Evolutionary conservation across 2,888 invertebrate species (phyloP).

Genomic region (Rutpela maculata): DNA sequence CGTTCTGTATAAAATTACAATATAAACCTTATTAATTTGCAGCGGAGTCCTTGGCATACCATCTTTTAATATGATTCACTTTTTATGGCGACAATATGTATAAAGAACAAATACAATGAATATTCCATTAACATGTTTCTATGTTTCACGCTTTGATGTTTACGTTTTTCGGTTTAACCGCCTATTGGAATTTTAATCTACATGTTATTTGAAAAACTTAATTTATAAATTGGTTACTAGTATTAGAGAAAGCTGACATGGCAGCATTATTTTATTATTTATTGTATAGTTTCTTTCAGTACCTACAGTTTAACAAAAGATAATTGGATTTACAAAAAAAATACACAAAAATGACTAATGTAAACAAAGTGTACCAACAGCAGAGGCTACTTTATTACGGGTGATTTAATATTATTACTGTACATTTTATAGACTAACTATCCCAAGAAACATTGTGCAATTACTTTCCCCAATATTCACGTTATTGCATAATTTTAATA

Average conservation of each 20-base stretch:
- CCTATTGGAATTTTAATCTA: background rate
- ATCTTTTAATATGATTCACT: conserved; percentile 25
- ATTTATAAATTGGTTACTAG: background rate
- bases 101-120: conserved; percentile 22
- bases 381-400: too few species aligned
- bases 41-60: conserved; percentile 24
- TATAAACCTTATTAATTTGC: conserved; percentile 14
- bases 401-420: too few species aligned
- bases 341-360: too few species aligned
- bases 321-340: too few species aligned
- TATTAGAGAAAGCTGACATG: background rate
- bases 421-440: too few species aligned
- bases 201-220: background rate
- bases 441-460: too few species aligned
- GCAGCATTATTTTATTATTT: background rate
- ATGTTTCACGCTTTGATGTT: background rate
- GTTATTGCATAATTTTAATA: too few species aligned
- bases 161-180: background rate
- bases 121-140: background rate
- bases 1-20: conserved; percentile 22
- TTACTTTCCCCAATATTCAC: too few species aligned
- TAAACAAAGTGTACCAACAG: too few species aligned
- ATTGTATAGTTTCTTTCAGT: background rate
- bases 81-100: conserved; percentile 10
- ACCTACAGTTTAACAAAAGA: too few species aligned